Percentiles rank a stretch among this genome's conserved stretches.
These are phyloP conservation scores for Zosterops japonicus DNA, from an alignment of 2,113 vertebrate species.

Conservation along the genomic window DNA sequence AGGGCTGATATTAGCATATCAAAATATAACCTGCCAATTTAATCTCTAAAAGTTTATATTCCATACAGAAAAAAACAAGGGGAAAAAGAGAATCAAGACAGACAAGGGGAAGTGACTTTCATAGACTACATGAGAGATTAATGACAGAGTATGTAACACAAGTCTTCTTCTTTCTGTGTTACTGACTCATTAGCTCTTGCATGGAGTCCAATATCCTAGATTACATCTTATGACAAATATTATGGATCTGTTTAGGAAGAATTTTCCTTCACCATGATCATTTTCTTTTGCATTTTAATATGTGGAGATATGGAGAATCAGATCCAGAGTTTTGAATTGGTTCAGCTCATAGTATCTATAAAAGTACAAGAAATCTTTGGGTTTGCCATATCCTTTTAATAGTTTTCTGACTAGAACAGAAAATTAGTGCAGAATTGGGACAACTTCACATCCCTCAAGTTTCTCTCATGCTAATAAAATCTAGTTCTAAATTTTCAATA, in stretches of 20 bases:
- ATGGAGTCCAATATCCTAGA: background rate
- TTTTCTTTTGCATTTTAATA: background rate
- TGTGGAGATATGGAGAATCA: background rate
- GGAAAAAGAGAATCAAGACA: background rate
- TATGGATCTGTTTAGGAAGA: background rate
- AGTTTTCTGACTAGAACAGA: background rate
- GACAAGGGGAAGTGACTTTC: background rate
- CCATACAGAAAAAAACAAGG: background rate
- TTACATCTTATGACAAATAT: background rate
- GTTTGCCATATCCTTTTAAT: background rate
- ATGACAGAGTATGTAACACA: background rate
- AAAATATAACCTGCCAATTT: background rate
- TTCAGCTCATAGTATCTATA: background rate
- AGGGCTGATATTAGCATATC: background rate
- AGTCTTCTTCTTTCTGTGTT: background rate
- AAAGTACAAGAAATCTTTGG: background rate
- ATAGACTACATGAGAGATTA: background rate
- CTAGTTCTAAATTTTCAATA: background rate
- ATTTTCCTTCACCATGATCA: background rate
- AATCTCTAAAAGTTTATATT: background rate
- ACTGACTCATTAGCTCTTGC: background rate
- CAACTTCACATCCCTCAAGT: background rate
- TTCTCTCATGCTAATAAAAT: background rate
- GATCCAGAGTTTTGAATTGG: background rate
- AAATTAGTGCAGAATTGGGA: background rate